Base-by-base conservation (phyloP, 2,797 vertebrate genomes). In the Clarias pachynema region DNA sequence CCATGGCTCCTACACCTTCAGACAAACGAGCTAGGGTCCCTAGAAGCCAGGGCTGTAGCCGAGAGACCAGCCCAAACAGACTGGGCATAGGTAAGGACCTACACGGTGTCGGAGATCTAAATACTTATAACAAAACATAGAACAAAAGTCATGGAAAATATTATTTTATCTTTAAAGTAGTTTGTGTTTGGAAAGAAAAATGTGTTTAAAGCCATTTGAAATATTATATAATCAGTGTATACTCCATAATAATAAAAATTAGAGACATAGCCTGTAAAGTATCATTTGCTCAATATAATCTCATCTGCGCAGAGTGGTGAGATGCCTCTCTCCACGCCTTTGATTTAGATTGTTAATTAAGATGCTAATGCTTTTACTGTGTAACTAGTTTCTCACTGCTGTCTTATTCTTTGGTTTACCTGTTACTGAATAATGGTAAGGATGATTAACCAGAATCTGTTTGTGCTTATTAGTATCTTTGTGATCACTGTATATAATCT, bases 21-120 rank as follows among this genome's bases (percentile, higher is more conserved):
- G 97, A 98, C 89, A 97, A 97, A 83, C 96, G 97, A 89, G 96
- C 95, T 94, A 96, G 97, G 92, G 95, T 99, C 89, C 98, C 98
- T 18, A 97, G 97, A 88, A 99, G 98, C 92, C 98, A 99, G 91
- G 98, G 98, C 68, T 99, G 98, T 94, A 99, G 98, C 90, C 95
- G 98, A 14, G 98, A 99, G 93, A 98, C 97, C 29, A 99, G 98
- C 92, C 98, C 98, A 87, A 99, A 93, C 94, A 93, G 98, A 72
- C 91, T 98, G 92, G 97, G 96, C 91, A 90, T 98, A 89, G 98
- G 98, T 99, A 96, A 96, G 96, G 70, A 4, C 34, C 85, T 22
- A 16, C 22, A 16, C n/a, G 7, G 31, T 62, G 31, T 37, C 9
- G 1, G 29, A 34, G 29, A 34, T 34, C 8, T 12, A 57, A 49